Percentiles rank a stretch among this genome's conserved stretches.
Conservation (phyloP, 2,797 vertebrate genomes). For the Cygnus olor region DNA sequence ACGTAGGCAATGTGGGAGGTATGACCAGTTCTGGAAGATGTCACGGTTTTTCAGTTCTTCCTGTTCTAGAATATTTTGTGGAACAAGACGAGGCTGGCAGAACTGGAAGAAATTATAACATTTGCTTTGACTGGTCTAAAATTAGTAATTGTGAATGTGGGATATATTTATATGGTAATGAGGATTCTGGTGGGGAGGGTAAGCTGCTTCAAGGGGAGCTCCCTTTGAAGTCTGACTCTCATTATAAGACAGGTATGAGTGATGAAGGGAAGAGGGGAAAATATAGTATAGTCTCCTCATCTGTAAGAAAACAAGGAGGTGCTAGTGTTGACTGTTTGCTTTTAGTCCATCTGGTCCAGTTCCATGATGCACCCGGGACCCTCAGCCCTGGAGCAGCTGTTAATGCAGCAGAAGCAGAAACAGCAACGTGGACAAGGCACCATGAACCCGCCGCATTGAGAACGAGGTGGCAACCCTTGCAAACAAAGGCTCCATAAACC, state of each 20-base stretch:
- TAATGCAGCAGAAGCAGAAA: constrained; percentile 99
- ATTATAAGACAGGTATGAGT: neutral
- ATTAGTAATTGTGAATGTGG: neutral
- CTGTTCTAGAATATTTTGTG: neutral
- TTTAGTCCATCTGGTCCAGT: constrained; percentile 98
- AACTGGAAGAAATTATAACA: neutral
- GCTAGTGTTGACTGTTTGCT: constrained; percentile 50
- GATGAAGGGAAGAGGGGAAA: neutral
- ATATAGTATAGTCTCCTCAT: neutral
- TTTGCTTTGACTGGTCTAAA: constrained; percentile 21
- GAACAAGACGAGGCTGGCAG: neutral
- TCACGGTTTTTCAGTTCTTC: neutral
- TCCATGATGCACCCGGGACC: constrained; percentile 99
- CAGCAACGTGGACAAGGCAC: constrained; percentile 95
- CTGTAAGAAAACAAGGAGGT: neutral
- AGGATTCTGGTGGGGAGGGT: neutral
- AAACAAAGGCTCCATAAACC: constrained; percentile 83
- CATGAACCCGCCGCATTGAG: constrained; percentile 98
- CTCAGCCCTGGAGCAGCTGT: constrained; percentile 98
- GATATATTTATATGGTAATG: neutral
- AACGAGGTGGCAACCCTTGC: constrained; percentile 75
- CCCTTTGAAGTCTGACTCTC: neutral
- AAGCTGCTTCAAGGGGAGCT: neutral
- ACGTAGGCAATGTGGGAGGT: neutral
- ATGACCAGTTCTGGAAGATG: neutral